phyloP scores from a whole-genome alignment of 35 echinoderm and acorn worm species.

The Anneissia japonica region DNA sequence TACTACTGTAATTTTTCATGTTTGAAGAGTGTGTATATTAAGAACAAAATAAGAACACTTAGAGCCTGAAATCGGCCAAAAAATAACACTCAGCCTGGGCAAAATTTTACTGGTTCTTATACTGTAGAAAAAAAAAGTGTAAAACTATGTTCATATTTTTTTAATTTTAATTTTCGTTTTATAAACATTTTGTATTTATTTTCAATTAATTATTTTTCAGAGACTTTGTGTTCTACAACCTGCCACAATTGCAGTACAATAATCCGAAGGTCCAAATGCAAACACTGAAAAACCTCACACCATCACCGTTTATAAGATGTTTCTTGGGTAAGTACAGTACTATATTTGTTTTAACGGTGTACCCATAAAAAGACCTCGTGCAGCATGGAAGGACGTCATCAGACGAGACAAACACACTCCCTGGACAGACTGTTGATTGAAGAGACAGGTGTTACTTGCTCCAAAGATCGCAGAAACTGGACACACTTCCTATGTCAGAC shows the following conservation, averaged over 20 bases:
- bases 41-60: too few species aligned
- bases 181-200: conserved; percentile 1
- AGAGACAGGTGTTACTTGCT: too few species aligned
- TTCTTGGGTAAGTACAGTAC: conserved; percentile 51
- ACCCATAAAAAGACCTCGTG: too few species aligned
- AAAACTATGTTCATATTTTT: neutral
- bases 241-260: conserved; percentile 86
- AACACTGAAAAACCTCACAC: conserved; percentile 92
- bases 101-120: too few species aligned
- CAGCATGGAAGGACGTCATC: too few species aligned
- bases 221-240: conserved; percentile 88
- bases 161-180: neutral
- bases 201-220: conserved; percentile 46
- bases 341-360: conserved; percentile 12
- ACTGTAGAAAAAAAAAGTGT: neutral
- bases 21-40: too few species aligned
- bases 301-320: conserved; percentile 85
- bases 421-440: too few species aligned
- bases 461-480: too few species aligned
- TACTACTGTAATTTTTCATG: too few species aligned
- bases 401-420: too few species aligned
- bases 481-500: too few species aligned
- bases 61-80: too few species aligned
- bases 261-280: conserved; percentile 80
- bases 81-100: neutral